Conservation (phyloP, 2,888 invertebrate genomes). For the Tenthredo mesomela region DNA sequence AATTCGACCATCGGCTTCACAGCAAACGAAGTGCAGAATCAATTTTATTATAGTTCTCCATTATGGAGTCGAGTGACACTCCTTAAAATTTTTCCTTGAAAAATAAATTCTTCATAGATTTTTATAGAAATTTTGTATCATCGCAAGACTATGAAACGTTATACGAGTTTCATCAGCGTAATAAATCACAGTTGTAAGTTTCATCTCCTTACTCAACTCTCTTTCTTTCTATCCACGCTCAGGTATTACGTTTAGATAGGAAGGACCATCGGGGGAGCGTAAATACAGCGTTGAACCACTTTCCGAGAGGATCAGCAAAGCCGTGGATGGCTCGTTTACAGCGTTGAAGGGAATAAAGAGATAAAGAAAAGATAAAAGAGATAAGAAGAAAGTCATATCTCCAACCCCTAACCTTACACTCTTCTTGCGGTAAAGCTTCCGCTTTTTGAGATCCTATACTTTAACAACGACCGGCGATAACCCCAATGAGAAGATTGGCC, state of each 20-base stretch:
- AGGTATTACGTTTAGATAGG: conserved; percentile 29
- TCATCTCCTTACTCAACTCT: background rate
- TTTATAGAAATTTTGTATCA: background rate
- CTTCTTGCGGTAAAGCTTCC: conserved; percentile 15
- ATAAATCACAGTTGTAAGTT: conserved; percentile 3
- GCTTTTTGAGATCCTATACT: conserved; percentile 12
- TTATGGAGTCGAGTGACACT: background rate
- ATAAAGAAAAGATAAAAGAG: conserved; percentile 38
- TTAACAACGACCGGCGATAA: conserved; percentile 18
- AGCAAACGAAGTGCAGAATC: background rate
- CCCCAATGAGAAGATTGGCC: conserved; percentile 13
- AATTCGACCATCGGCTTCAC: background rate
- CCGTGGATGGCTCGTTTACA: conserved; percentile 37
- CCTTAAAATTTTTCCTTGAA: background rate
- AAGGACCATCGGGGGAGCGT: conserved; percentile 24
- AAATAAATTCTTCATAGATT: background rate
- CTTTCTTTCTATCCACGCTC: background rate
- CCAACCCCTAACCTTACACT: conserved; percentile 14
- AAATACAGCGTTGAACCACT: conserved; percentile 46
- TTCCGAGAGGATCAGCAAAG: conserved; percentile 33
- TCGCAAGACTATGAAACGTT: background rate
- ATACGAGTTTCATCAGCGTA: background rate
- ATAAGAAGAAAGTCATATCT: conserved; percentile 42
- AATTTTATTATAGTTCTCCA: background rate
- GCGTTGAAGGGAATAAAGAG: conserved; percentile 40